Percentiles rank a stretch among this genome's conserved stretches.
Evolutionary conservation across 2,797 vertebrate genomes (phyloP).

Genomic region (Coregonus sp.): DNA sequence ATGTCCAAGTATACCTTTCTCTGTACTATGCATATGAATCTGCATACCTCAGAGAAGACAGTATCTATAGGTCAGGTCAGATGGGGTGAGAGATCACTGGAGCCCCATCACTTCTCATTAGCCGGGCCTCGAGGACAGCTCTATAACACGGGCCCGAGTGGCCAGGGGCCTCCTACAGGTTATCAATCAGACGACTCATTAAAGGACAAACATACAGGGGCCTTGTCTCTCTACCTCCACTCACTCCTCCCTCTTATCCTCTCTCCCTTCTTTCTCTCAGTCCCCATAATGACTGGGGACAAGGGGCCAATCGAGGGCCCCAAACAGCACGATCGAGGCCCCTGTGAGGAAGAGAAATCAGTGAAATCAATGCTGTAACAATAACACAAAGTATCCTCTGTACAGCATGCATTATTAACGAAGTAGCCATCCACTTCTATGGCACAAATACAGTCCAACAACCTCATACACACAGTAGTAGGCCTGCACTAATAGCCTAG

Average conservation of each 20-base stretch:
- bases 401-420: neutral
- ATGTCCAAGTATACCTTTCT: neutral
- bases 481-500: neutral
- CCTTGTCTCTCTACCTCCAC: neutral
- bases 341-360: neutral
- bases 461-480: neutral
- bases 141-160: conserved; percentile 30
- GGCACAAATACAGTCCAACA: neutral
- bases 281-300: neutral
- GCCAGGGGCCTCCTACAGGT: conserved; percentile 33
- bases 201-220: conserved; percentile 24
- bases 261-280: neutral
- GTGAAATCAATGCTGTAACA: conserved; percentile 13
- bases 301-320: neutral
- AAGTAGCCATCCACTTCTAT: neutral
- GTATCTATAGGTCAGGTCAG: neutral
- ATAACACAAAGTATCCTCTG: neutral
- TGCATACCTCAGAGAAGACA: neutral
- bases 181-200: conserved; percentile 49
- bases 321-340: neutral
- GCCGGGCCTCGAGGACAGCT: conserved; percentile 34
- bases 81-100: conserved; percentile 26
- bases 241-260: neutral
- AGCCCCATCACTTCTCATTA: conserved; percentile 55
- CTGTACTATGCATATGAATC: neutral